phyloP scores from a whole-genome alignment of 2,888 invertebrate genomes.

The Aphodius granarius region DNA sequence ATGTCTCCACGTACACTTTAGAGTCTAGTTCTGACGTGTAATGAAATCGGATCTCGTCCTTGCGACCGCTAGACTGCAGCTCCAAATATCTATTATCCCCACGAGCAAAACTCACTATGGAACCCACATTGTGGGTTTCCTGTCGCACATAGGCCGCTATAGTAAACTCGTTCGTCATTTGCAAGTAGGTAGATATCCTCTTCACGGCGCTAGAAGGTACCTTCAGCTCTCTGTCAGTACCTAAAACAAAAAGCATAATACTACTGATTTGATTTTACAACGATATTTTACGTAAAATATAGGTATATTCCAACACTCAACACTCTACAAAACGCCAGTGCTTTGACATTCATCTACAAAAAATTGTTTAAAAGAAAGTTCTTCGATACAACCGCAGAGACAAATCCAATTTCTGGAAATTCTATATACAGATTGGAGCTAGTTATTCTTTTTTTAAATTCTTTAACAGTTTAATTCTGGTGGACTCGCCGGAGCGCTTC shows the following conservation, averaged over 20 bases:
- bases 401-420: too few species aligned
- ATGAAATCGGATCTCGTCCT: constrained; percentile 83
- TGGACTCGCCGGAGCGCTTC: too few species aligned
- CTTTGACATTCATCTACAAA: too few species aligned
- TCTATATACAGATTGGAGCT: too few species aligned
- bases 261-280: neutral
- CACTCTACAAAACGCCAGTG: too few species aligned
- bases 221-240: constrained; percentile 73
- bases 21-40: constrained; percentile 71
- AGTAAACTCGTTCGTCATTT: constrained; percentile 77
- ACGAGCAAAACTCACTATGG: constrained; percentile 80
- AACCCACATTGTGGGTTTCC: constrained; percentile 80
- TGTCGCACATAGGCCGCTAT: constrained; percentile 76
- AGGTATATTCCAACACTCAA: too few species aligned
- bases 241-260: constrained; percentile 52
- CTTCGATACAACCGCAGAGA: too few species aligned
- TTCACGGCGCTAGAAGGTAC: constrained; percentile 69
- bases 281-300: neutral
- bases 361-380: too few species aligned
- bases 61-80: constrained; percentile 87
- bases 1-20: constrained; percentile 77
- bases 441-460: too few species aligned
- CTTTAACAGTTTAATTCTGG: too few species aligned
- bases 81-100: constrained; percentile 86
- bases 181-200: constrained; percentile 69